Conservation (phyloP, 2,888 invertebrate genomes). For the Netelia virgata region DNA sequence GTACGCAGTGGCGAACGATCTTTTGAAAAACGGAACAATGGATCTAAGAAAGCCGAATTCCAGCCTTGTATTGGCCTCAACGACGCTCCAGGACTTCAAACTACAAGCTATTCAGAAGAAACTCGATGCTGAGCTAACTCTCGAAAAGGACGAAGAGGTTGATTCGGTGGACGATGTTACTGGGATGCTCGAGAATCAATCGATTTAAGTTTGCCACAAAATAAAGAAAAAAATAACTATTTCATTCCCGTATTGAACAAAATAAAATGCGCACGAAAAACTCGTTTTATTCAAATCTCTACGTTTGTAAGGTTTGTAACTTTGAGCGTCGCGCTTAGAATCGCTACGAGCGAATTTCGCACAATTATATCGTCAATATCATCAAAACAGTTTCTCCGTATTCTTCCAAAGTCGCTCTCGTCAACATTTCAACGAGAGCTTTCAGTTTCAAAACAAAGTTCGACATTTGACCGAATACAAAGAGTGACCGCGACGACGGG, state of each 20-base stretch:
- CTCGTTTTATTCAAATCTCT: not conserved
- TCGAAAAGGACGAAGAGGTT: conserved; percentile 12
- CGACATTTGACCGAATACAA: conserved; percentile 14
- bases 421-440: not conserved
- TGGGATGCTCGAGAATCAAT: conserved; percentile 20
- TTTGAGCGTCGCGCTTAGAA: not conserved
- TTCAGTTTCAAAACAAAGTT: conserved; percentile 13
- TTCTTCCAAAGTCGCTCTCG: conserved; percentile 18
- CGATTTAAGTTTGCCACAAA: not conserved
- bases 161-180: conserved; percentile 33
- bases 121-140: not conserved
- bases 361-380: conserved; percentile 1
- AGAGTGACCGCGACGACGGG: conserved; percentile 7
- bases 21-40: conserved; percentile 76
- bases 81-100: conserved; percentile 67
- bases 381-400: conserved; percentile 13
- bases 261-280: not conserved
- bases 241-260: not conserved
- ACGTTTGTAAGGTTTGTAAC: not conserved
- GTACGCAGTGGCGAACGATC: conserved; percentile 88
- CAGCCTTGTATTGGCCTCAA: conserved; percentile 73
- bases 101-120: conserved; percentile 37
- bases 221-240: conserved; percentile 2
- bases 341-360: conserved; percentile 34
- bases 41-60: conserved; percentile 77